Conservation (phyloP, 1,140 invertebrate species). For the Oedothorax gibbosus region DNA sequence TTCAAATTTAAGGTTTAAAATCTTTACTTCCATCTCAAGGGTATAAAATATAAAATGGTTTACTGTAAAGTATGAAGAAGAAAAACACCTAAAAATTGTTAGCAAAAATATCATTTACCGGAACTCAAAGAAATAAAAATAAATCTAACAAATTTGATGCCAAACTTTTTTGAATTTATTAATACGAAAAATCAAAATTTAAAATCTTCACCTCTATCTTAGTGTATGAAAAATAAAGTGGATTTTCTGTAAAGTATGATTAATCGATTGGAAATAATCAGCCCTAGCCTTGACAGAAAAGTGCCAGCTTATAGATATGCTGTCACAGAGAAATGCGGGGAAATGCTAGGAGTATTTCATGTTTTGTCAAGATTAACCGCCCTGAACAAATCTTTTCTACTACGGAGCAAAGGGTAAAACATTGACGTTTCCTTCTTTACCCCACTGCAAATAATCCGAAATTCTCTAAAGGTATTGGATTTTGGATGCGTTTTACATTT, state of each 20-base stretch:
- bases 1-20: too few relatives aligned
- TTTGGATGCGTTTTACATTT: too few relatives aligned
- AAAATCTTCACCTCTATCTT: background rate
- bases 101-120: too few relatives aligned
- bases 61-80: slow-evolving; percentile 24
- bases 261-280: slow-evolving; percentile 40
- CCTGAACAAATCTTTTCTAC: slow-evolving; percentile 48
- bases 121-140: too few relatives aligned
- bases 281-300: slow-evolving; percentile 42
- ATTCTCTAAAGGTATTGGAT: too few relatives aligned
- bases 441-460: too few relatives aligned
- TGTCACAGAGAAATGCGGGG: slow-evolving; percentile 33
- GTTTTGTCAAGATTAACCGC: slow-evolving; percentile 50
- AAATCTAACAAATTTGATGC: too few relatives aligned
- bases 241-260: slow-evolving; percentile 33
- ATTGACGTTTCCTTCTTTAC: slow-evolving; percentile 16
- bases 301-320: slow-evolving; percentile 45
- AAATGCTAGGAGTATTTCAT: slow-evolving; percentile 49
- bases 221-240: slow-evolving; percentile 32
- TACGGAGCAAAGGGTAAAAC: slow-evolving; percentile 18
- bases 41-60: slow-evolving; percentile 29
- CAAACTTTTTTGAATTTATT: too few relatives aligned
- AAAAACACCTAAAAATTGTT: slow-evolving; percentile 3
- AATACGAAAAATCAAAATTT: too few relatives aligned
- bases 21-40: background rate